Percentiles rank a stretch among this genome's conserved stretches.
These are phyloP conservation scores for Piprites chloris DNA, from an alignment of 2,113 vertebrate genomes.

Conservation along the genomic window DNA sequence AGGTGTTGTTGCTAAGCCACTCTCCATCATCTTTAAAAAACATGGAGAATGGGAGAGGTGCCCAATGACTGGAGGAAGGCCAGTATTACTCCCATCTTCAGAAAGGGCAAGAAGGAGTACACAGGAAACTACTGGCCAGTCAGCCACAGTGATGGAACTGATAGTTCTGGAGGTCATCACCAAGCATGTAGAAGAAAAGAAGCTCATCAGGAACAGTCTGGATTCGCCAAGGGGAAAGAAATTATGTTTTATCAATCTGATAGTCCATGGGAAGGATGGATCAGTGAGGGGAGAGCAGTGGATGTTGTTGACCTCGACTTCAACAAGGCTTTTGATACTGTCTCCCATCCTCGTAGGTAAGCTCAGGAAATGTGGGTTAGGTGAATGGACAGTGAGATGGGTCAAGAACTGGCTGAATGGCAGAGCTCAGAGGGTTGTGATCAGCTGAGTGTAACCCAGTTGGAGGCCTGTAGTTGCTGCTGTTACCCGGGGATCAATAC, in stretches of 20 bases:
- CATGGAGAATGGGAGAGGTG: background rate
- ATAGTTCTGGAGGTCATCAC: background rate
- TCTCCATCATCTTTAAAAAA: background rate
- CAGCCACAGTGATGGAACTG: background rate
- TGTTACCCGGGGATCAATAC: background rate
- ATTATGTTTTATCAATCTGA: background rate
- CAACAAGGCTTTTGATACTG: background rate
- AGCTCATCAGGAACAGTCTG: background rate
- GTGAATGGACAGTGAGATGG: background rate
- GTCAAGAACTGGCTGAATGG: background rate
- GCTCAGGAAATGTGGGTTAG: background rate
- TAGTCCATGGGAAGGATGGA: background rate
- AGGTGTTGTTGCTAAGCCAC: background rate
- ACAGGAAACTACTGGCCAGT: background rate
- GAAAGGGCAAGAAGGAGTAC: background rate
- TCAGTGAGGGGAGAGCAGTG: background rate
- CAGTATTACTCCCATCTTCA: background rate
- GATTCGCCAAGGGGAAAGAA: background rate
- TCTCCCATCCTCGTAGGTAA: background rate
- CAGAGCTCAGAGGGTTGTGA: background rate
- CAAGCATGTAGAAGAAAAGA: background rate
- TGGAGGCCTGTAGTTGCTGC: background rate
- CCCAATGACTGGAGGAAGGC: background rate
- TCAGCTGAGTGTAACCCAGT: background rate
- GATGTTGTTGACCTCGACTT: background rate